Evolutionary conservation across 2,113 vertebrate genomes (phyloP), one percentile per base, ranked within the genome.

Genomic region (Rattus norvegicus): DNA sequence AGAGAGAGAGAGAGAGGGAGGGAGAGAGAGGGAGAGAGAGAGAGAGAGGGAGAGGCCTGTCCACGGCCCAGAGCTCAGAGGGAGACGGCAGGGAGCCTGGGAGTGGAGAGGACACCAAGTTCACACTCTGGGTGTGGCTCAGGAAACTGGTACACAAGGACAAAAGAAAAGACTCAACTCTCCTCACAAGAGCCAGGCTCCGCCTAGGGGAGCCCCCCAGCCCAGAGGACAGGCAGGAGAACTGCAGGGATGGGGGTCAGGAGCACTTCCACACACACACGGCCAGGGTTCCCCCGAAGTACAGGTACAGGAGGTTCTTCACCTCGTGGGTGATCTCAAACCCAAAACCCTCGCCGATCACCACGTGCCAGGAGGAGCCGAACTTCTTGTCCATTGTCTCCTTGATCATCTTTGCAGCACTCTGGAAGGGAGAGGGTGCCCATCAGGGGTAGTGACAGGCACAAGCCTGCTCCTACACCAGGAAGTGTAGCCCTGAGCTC

Each of bases 341-440:
- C 67, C 99, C 99, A 56, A 99, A 99, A 76, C 99, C 99, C 96
- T 99, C 99, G 1, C 99, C 99, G 5, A 99, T 99, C 98, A 99
- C 99, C 95, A 99, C 99, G 0, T 99, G 99, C 99, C 99, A 99
- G 61, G 99, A 99, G 97, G 99, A 99, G 88, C 99, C 99, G 59
- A 99, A 99, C 97, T 99, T 99, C 99, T 99, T 99, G 98, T 99
- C 99, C 99, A 99, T 99, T 0, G 99, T 99, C 98, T 99, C 99
- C 95, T 99, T 99, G 98, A 99, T 99, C 99, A 99, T 99, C 98
- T 99, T 99, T 33, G 99, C 99, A 7, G 99, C 99, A 0, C 99
- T 99, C 99, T 99, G 98, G 56, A 77, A 94, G 0, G 16, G 12
- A 90, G 49, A 90, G 43, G 86, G 14, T 0, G 0, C 26, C 26